A percentile compares a stretch with the other conserved stretches of the same genome.
Conservation (phyloP, 1,140 invertebrate species). For the Adoxophyes honmai region DNA sequence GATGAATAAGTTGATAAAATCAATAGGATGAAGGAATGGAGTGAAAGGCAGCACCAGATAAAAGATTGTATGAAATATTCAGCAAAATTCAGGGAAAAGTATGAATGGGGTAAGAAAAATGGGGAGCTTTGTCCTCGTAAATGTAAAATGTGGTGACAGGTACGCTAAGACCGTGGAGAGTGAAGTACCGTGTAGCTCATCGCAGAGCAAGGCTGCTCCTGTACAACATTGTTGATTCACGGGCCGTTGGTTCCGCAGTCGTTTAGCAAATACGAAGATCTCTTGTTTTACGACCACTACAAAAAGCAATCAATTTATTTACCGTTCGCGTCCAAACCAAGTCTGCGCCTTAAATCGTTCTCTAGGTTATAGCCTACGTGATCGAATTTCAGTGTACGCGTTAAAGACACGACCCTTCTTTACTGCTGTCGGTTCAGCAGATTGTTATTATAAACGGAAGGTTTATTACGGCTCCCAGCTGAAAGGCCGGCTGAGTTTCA, state of each 20-base stretch:
- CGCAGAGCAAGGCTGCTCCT: neutral
- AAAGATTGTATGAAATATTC: neutral
- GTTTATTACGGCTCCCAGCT: slow-evolving; percentile 2
- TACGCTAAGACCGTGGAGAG: neutral
- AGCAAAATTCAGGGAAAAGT: neutral
- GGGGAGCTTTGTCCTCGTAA: neutral
- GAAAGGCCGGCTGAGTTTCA: slow-evolving; percentile 10
- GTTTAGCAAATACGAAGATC: neutral
- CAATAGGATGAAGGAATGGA: neutral
- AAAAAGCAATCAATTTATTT: slow-evolving; percentile 28
- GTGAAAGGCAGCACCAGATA: neutral
- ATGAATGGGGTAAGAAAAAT: neutral
- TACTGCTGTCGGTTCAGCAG: slow-evolving; percentile 9
- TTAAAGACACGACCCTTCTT: slow-evolving; percentile 13
- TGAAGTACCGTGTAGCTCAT: neutral
- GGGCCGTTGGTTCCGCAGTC: neutral
- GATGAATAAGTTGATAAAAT: slow-evolving; percentile 8
- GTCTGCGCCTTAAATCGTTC: slow-evolving; percentile 16
- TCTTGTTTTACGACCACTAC: slow-evolving; percentile 19
- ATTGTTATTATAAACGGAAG: slow-evolving; percentile 14
- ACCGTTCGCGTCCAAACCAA: slow-evolving; percentile 13
- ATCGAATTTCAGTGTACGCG: slow-evolving; percentile 19
- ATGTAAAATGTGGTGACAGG: neutral
- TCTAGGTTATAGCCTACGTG: slow-evolving; percentile 24
- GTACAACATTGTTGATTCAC: neutral